Conservation (phyloP, 2,797 vertebrate genomes). For the Centropyge bicolor region DNA sequence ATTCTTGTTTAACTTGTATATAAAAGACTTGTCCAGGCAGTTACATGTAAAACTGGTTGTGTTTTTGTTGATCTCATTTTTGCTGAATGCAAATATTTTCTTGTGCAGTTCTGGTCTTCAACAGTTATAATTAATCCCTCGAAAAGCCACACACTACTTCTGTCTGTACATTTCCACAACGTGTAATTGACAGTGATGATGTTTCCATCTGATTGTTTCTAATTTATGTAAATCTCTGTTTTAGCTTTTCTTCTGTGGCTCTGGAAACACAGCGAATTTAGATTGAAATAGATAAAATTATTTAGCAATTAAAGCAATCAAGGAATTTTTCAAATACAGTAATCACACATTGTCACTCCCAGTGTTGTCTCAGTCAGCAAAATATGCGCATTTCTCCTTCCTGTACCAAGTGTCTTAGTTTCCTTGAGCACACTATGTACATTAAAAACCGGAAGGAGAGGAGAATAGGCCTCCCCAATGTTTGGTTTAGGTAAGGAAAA, state of each 20-base stretch:
- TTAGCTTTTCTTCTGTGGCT: neutral
- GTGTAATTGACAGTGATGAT: neutral
- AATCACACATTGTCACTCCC: slow-evolving; percentile 4
- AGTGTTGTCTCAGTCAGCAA: slow-evolving; percentile 33
- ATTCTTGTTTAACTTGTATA: neutral
- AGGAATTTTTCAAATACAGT: neutral
- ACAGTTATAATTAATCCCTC: neutral
- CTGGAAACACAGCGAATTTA: neutral
- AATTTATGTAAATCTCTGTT: neutral
- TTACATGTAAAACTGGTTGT: neutral
- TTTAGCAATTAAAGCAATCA: slow-evolving; percentile 32
- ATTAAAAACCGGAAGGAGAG: slow-evolving; percentile 36
- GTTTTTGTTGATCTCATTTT: neutral
- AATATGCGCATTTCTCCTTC: slow-evolving; percentile 57
- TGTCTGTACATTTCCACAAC: neutral
- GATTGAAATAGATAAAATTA: neutral
- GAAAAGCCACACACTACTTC: neutral
- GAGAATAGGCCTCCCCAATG: slow-evolving; percentile 13
- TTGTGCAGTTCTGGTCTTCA: neutral
- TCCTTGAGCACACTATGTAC: slow-evolving; percentile 36
- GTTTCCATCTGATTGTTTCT: slow-evolving; percentile 8
- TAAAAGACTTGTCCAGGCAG: neutral
- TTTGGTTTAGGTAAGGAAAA: slow-evolving; percentile 26
- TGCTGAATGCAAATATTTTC: neutral
- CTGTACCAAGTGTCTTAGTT: slow-evolving; percentile 35